These are phyloP conservation scores for Nesogale talazaci DNA, from an alignment of 2,113 vertebrate genomes.

Conservation along the genomic window DNA sequence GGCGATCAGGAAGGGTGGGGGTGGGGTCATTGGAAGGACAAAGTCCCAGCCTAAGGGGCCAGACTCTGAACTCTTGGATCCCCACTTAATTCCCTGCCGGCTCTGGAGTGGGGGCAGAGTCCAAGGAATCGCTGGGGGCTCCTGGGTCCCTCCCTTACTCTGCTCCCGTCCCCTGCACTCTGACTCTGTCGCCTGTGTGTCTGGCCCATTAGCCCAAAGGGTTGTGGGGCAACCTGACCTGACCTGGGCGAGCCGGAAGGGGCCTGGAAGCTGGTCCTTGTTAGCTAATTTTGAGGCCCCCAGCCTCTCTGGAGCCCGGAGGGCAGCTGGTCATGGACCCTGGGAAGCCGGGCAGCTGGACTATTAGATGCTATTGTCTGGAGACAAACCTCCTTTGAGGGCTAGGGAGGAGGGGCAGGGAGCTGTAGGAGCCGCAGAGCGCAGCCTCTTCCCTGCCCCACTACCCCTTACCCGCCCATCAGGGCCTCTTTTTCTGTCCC, in stretches of 20 bases:
- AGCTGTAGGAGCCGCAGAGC: neutral
- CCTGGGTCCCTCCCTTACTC: neutral
- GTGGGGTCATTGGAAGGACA: constrained; percentile 68
- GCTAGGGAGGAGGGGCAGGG: neutral
- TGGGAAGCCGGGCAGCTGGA: neutral
- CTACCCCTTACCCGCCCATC: neutral
- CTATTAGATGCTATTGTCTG: neutral
- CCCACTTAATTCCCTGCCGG: neutral
- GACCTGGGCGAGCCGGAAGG: neutral
- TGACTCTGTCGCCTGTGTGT: neutral
- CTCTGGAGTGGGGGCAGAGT: neutral
- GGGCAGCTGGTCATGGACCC: neutral
- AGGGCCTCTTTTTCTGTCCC: neutral
- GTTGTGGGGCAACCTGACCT: neutral
- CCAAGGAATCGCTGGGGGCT: neutral
- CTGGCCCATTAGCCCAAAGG: neutral
- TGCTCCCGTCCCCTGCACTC: neutral
- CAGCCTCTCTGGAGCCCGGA: neutral
- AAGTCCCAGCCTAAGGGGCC: constrained; percentile 26
- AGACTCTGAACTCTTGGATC: constrained; percentile 20
- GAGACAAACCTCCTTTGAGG: neutral
- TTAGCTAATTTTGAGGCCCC: neutral
- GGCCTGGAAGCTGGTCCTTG: neutral
- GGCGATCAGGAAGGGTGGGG: constrained; percentile 6
- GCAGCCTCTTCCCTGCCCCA: neutral